phyloP scores from a whole-genome alignment of 2,888 invertebrate species.

The Ctenicera cuprea region DNA sequence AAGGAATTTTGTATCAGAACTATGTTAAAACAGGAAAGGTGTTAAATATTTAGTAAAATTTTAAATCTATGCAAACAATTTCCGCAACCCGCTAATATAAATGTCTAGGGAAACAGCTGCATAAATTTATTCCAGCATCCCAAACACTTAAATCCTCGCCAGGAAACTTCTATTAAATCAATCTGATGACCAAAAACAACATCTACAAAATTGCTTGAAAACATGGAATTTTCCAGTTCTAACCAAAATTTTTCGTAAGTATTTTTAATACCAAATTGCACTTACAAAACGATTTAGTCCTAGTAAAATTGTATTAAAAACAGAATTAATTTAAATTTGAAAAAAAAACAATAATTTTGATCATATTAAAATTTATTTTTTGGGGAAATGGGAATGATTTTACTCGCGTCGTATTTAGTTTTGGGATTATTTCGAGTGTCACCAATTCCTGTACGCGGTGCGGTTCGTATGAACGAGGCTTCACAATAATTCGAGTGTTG shows the following conservation, averaged over 20 bases:
- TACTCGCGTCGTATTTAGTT: constrained; percentile 16
- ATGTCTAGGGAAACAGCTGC: background rate
- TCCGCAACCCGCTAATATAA: background rate
- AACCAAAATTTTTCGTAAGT: too few species aligned
- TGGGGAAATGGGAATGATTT: background rate
- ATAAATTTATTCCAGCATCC: background rate
- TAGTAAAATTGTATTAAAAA: background rate
- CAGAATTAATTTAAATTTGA: background rate
- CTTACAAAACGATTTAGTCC: too few species aligned
- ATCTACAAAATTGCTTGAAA: too few species aligned
- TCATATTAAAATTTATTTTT: background rate
- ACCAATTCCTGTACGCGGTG: background rate
- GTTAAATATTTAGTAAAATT: background rate
- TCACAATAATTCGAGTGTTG: constrained; percentile 14
- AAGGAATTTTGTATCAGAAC: background rate
- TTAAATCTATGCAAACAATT: constrained; percentile 1
- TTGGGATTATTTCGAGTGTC: constrained; percentile 19
- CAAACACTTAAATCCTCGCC: background rate
- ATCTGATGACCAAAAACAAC: background rate
- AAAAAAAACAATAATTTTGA: background rate
- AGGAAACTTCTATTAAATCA: constrained; percentile 4
- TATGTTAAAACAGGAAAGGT: background rate
- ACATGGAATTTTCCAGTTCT: too few species aligned
- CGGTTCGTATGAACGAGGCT: constrained; percentile 8
- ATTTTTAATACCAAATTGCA: too few species aligned